A percentile compares a stretch with the other conserved stretches of the same genome.
Evolutionary conservation across 2,888 invertebrate genomes (phyloP).

Genomic region (Spodoptera littoralis): DNA sequence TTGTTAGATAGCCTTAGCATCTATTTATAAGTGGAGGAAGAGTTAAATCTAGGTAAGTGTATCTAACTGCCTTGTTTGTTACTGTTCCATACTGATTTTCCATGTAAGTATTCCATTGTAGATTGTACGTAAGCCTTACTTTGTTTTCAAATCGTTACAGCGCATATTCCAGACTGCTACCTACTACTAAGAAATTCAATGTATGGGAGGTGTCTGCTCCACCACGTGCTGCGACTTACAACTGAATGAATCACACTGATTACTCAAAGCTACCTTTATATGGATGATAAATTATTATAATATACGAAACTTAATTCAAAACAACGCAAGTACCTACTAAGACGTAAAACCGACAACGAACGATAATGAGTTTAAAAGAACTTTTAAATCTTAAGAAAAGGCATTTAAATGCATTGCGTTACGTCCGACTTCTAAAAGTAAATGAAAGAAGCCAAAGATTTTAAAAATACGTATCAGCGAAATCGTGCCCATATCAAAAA

Average conservation of each 20-base stretch:
- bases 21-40: constrained; percentile 34
- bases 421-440: too few species aligned
- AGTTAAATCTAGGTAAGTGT: constrained; percentile 21
- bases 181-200: constrained; percentile 26
- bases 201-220: constrained; percentile 35
- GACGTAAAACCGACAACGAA: too few species aligned
- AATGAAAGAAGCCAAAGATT: constrained; percentile 4
- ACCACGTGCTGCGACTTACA: constrained; percentile 60
- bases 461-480: background rate
- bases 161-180: constrained; percentile 17
- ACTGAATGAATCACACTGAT: constrained; percentile 65
- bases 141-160: constrained; percentile 9
- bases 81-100: too few species aligned
- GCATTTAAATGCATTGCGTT: too few species aligned
- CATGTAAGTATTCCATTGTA: too few species aligned
- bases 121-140: too few species aligned
- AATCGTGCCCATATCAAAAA: constrained; percentile 35
- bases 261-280: constrained; percentile 49
- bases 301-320: constrained; percentile 31
- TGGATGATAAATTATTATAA: constrained; percentile 35
- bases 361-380: too few species aligned
- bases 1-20: constrained; percentile 34
- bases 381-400: too few species aligned
- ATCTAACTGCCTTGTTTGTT: background rate
- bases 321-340: constrained; percentile 13